Evolutionary conservation across 2,113 vertebrate genomes (phyloP).

Genomic region (Gopherus flavomarginatus): DNA sequence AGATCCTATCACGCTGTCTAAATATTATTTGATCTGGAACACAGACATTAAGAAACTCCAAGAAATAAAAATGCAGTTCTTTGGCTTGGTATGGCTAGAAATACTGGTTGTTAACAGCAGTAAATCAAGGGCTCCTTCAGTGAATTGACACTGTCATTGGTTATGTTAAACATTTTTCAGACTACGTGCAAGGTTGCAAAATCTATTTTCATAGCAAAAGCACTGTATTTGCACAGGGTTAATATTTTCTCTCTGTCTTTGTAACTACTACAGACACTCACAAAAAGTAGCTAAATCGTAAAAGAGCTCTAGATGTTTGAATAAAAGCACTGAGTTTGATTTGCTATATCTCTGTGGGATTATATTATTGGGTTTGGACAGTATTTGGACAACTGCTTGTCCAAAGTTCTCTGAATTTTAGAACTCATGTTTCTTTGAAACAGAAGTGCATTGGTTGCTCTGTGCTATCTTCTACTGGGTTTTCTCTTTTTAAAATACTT

Average conservation of each 20-base stretch:
- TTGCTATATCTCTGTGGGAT: not conserved
- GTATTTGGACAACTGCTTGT: not conserved
- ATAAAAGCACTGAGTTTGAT: not conserved
- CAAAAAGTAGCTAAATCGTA: not conserved
- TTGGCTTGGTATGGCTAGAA: not conserved
- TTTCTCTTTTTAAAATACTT: conserved; percentile 48
- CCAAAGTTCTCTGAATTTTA: not conserved
- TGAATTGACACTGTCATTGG: not conserved
- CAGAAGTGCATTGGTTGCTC: conserved; percentile 12
- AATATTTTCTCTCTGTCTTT: not conserved
- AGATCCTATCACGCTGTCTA: not conserved
- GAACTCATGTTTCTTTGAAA: conserved; percentile 46
- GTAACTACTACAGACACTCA: not conserved
- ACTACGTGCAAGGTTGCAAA: not conserved
- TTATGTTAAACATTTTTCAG: not conserved
- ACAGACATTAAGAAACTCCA: not conserved
- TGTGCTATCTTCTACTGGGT: not conserved
- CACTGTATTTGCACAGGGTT: not conserved
- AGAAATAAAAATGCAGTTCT: not conserved
- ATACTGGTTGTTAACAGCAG: not conserved
- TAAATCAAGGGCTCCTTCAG: not conserved
- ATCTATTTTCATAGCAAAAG: conserved; percentile 5
- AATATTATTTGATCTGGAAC: conserved; percentile 8
- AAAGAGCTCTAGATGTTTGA: not conserved
- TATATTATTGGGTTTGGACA: not conserved